These are phyloP conservation scores for Jordanella pulchra DNA, from an alignment of 2,797 vertebrate genomes.

Conservation along the genomic window DNA sequence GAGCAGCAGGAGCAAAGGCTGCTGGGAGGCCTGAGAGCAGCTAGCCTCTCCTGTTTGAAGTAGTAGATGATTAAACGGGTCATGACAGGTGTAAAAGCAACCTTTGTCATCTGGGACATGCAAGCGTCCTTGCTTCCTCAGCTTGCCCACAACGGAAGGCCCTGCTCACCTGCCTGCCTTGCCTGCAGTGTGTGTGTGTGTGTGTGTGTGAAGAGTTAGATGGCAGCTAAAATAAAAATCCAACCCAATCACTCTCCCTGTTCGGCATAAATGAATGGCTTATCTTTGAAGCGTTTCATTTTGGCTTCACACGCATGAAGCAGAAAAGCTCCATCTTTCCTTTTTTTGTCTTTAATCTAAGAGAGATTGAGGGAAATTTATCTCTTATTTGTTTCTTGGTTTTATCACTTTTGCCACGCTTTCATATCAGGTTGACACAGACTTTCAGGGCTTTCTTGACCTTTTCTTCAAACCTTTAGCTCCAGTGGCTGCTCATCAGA, in stretches of 20 bases:
- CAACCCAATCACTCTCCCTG: slow-evolving; percentile 26
- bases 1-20: slow-evolving; percentile 64
- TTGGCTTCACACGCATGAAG: neutral
- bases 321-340: neutral
- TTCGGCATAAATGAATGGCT: slow-evolving; percentile 9
- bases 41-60: slow-evolving; percentile 87
- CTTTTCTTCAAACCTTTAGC: slow-evolving; percentile 35
- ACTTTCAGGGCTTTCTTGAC: slow-evolving; percentile 44
- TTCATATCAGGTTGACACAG: slow-evolving; percentile 66
- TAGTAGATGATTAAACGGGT: slow-evolving; percentile 99
- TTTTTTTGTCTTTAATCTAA: slow-evolving; percentile 11
- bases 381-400: slow-evolving; percentile 46
- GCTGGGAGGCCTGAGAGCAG: slow-evolving; percentile 70
- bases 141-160: slow-evolving; percentile 66
- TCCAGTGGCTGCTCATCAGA: slow-evolving; percentile 37
- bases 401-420: slow-evolving; percentile 54
- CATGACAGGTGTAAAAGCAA: slow-evolving; percentile 96
- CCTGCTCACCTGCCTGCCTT: slow-evolving; percentile 63
- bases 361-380: slow-evolving; percentile 32
- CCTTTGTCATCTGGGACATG: slow-evolving; percentile 92
- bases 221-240: slow-evolving; percentile 20
- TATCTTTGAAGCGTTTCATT: neutral
- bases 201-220: neutral
- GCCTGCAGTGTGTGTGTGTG: slow-evolving; percentile 12
- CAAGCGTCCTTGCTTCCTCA: slow-evolving; percentile 74